Evolutionary conservation across 2,797 vertebrate genomes (phyloP).

Genomic region (Eospalax fontanierii): DNA sequence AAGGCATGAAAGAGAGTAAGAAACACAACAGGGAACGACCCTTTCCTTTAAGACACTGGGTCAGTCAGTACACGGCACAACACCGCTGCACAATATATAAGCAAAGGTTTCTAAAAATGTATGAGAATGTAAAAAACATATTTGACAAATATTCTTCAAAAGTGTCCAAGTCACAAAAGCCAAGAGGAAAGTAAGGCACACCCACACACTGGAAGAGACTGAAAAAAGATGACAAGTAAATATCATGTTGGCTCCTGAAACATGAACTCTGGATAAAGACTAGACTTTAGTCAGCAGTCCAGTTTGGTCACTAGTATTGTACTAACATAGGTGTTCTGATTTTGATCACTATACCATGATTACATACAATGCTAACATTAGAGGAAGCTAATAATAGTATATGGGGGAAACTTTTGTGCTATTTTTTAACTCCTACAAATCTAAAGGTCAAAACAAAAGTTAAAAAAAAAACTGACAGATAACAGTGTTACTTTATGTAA

Average conservation of each 20-base stretch:
- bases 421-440: constrained; percentile 46
- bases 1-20: background rate
- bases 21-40: background rate
- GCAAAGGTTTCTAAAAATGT: constrained; percentile 19
- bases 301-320: background rate
- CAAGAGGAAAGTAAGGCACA: background rate
- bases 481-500: background rate
- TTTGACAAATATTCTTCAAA: constrained; percentile 41
- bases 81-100: background rate
- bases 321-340: constrained; percentile 56
- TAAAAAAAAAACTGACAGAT: background rate
- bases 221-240: constrained; percentile 11
- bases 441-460: constrained; percentile 60
- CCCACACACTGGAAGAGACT: background rate
- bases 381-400: background rate
- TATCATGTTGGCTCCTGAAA: background rate
- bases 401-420: background rate
- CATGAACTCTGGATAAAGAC: constrained; percentile 41
- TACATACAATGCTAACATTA: constrained; percentile 26
- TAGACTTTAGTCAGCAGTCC: constrained; percentile 44
- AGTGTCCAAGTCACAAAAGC: constrained; percentile 26
- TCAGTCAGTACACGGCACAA: background rate
- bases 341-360: constrained; percentile 13
- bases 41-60: background rate
- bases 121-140: constrained; percentile 16